These are phyloP conservation scores for Troides aeacus DNA, from an alignment of 2,888 invertebrate genomes.

Conservation along the genomic window DNA sequence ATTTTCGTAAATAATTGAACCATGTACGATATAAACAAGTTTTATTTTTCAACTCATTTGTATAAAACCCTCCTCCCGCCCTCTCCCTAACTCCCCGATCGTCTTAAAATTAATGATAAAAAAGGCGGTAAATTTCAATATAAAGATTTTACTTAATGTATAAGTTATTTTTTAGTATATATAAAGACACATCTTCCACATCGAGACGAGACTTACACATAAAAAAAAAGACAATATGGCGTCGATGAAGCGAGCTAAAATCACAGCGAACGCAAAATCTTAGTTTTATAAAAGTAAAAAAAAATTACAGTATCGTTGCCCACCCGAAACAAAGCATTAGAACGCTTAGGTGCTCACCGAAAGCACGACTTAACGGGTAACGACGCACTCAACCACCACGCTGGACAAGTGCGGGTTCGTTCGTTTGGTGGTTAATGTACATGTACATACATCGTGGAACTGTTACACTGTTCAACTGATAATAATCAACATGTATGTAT, in stretches of 20 bases:
- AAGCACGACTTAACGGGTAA: too few species aligned
- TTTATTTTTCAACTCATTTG: not conserved
- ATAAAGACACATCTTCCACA: slow-evolving; percentile 14
- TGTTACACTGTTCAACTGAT: too few species aligned
- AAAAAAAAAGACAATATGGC: not conserved
- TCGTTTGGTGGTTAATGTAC: too few species aligned
- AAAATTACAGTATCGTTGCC: not conserved
- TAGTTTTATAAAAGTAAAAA: slow-evolving; percentile 11
- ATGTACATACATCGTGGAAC: too few species aligned
- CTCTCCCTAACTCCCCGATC: too few species aligned
- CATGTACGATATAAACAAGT: too few species aligned
- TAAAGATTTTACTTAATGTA: slow-evolving; percentile 3
- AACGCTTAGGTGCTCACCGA: too few species aligned
- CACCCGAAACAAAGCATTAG: not conserved
- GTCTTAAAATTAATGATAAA: slow-evolving; percentile 3
- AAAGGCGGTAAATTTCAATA: slow-evolving; percentile 21
- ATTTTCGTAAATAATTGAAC: slow-evolving; percentile 1
- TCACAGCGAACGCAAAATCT: not conserved
- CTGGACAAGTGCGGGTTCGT: too few species aligned
- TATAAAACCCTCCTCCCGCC: not conserved
- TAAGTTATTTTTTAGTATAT: not conserved
- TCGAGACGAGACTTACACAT: not conserved
- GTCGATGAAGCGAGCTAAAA: not conserved
- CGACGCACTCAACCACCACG: too few species aligned
- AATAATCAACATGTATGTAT: too few species aligned